A percentile compares a stretch with the other conserved stretches of the same genome.
phyloP scores from a whole-genome alignment of 2,888 invertebrate species.

The Cosmopolites sordidus region DNA sequence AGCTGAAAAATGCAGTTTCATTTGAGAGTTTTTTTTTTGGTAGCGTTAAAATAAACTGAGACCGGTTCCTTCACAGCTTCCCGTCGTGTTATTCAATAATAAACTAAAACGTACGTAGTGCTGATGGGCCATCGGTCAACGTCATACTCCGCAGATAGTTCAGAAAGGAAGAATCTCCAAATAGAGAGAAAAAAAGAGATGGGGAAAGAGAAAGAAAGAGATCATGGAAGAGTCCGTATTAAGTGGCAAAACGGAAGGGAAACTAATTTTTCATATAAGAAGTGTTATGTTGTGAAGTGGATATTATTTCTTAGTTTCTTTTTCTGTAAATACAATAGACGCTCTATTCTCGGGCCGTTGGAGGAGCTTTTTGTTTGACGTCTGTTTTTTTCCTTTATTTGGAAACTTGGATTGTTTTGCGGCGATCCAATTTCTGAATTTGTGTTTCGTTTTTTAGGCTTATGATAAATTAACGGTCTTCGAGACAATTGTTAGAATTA shows the following conservation, averaged over 20 bases:
- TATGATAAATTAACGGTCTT: no score
- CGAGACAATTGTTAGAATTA: no score
- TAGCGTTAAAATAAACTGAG: neutral
- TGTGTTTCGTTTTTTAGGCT: no score
- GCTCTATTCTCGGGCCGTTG: neutral
- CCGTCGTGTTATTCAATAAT: constrained; percentile 3
- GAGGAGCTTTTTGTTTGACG: neutral
- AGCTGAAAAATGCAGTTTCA: no score
- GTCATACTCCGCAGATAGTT: neutral
- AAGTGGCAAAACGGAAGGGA: constrained; percentile 3
- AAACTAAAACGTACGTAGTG: constrained; percentile 2
- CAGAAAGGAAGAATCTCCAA: neutral
- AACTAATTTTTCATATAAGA: constrained; percentile 5
- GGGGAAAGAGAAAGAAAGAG: neutral
- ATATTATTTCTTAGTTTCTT: constrained; percentile 2
- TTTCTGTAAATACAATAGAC: neutral
- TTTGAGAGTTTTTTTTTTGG: neutral
- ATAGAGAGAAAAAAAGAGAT: neutral
- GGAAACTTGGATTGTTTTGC: no score
- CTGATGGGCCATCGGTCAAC: constrained; percentile 3
- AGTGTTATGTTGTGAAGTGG: neutral
- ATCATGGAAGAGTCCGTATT: neutral
- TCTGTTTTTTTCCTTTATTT: neutral
- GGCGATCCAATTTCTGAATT: no score
- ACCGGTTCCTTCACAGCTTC: neutral